Base-by-base conservation (phyloP, 2,888 invertebrate species). In the Cristatella mucedo region DNA sequence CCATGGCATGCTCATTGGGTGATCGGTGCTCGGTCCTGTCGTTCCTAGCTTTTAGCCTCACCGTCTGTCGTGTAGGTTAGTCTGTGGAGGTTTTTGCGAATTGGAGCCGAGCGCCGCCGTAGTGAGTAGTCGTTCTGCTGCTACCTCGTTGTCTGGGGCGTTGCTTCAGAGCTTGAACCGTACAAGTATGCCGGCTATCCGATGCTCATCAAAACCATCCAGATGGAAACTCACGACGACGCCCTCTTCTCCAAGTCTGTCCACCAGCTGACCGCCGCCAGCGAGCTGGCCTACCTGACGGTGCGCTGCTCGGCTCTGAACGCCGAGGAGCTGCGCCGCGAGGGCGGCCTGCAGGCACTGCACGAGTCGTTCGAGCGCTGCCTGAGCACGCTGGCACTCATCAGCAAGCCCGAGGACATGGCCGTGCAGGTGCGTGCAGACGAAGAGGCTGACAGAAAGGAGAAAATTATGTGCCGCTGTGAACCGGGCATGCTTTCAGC, bases 161-260 rank as follows among this genome's bases (percentile, higher is more conserved):
- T n/a, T n/a, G n/a, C 26, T 31, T 13, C 48, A 53, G 52, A 50
- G 16, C 70, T 97, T 29, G 76, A 82, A 40, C 91, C 91, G 0
- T 97, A 93, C 70, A 97, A 97, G 66, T 97, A 99, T 70, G 89
- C 97, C 42, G 97, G 97, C 9, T 99, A 97, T 71, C 87, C 89
- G 1, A 89, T 89, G 69, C 72, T 97, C 18, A 82, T 99, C 38
- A 82, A 86, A 66, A 95, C 95, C 2, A 89, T 97, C 48, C 76
- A 80, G 48, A 68, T 91, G 61, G 95, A 97, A 68, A 85, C 89
- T 0, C 78, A 77, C 40, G 95, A 93, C 56, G 87, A 89, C 42
- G 76, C 80, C 51, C 69, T 99, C 51, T 97, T 99, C 70, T 82
- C 81, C 2, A 84, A 84, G 66, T 74, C 61, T 40, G 62, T 69